phyloP scores from a whole-genome alignment of 1,140 invertebrate species.

The Drosophila ambigua region DNA sequence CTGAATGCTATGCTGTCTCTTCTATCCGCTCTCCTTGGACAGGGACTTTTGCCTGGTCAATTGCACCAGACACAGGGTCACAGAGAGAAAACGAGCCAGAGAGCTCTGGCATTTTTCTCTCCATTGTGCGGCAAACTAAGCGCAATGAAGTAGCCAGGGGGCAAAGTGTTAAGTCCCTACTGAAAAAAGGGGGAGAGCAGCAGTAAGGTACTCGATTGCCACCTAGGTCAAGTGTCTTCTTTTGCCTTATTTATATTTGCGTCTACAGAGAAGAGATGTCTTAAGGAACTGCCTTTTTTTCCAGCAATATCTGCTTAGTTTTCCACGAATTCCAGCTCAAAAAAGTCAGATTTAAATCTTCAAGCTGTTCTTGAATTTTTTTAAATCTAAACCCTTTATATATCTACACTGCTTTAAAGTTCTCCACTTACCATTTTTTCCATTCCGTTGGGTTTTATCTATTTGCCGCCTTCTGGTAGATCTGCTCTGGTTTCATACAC shows the following conservation, averaged over 20 bases:
- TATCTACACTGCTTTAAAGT: neutral
- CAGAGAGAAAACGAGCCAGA: constrained; percentile 1
- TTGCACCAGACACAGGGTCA: constrained; percentile 63
- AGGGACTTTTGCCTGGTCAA: constrained; percentile 58
- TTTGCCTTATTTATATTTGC: constrained; percentile 38
- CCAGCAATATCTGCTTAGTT: too few relatives aligned
- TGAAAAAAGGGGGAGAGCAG: neutral
- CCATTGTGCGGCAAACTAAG: constrained; percentile 66
- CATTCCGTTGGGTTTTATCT: constrained; percentile 60
- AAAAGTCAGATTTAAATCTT: neutral
- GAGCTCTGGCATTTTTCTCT: constrained; percentile 48
- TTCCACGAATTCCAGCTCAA: too few relatives aligned
- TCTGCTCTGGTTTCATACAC: constrained; percentile 12
- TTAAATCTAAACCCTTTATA: neutral
- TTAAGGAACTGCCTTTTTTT: constrained; percentile 2
- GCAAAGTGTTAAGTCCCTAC: constrained; percentile 30
- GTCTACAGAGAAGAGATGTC: constrained; percentile 14
- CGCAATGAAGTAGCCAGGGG: constrained; percentile 69
- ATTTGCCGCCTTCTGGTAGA: constrained; percentile 34
- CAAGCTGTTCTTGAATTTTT: neutral
- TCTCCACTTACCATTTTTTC: constrained; percentile 72
- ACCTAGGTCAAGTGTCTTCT: constrained; percentile 62
- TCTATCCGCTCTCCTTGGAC: constrained; percentile 25
- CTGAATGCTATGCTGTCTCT: constrained; percentile 20
- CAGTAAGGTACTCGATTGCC: neutral